Conservation (phyloP, 2,113 vertebrate species). For the Eudorcas thomsonii region DNA sequence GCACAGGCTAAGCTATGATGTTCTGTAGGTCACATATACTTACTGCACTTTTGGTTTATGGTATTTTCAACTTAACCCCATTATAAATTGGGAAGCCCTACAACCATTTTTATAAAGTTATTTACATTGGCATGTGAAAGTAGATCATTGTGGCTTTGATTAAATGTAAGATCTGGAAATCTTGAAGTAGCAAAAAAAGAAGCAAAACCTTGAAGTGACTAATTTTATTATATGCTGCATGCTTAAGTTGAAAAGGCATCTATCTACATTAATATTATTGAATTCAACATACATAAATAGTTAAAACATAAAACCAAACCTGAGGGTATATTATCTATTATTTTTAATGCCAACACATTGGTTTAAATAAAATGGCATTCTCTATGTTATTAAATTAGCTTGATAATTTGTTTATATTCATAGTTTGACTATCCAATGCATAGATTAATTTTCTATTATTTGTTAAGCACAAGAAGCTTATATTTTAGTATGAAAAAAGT, state of each 20-base stretch:
- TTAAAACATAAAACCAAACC: not conserved
- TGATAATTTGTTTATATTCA: not conserved
- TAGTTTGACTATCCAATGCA: not conserved
- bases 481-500: not conserved
- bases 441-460: not conserved
- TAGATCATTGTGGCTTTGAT: slow-evolving; percentile 16
- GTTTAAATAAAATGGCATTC: not conserved
- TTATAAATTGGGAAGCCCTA: not conserved
- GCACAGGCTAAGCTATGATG: not conserved
- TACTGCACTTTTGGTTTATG: not conserved
- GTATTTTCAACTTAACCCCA: not conserved
- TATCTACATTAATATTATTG: not conserved
- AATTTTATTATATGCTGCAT: not conserved
- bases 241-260: not conserved
- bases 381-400: not conserved
- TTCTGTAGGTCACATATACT: not conserved
- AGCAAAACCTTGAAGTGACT: not conserved
- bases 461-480: not conserved
- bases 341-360: not conserved
- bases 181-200: not conserved
- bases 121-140: not conserved
- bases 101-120: not conserved
- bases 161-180: not conserved
- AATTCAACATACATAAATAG: not conserved
- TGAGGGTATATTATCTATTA: not conserved